A percentile compares a stretch with the other conserved stretches of the same genome.
Conservation (phyloP, 2,888 invertebrate genomes). For the Charanyca ferruginea region DNA sequence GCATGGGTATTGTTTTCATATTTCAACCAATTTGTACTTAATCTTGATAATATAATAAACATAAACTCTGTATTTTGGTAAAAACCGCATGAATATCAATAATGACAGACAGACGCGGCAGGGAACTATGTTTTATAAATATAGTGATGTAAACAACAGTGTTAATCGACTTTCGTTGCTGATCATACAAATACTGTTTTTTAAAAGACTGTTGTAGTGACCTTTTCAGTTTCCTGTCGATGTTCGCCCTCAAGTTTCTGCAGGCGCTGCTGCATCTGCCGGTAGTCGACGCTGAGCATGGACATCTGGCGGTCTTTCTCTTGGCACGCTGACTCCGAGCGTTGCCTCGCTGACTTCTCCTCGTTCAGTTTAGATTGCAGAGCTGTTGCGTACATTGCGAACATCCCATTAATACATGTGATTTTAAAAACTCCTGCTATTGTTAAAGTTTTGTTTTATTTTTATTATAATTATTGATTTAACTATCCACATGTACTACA, state of each 20-base stretch:
- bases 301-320: conserved; percentile 98
- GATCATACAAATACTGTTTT: not conserved
- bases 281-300: conserved; percentile 98
- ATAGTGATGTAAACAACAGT: too few species aligned
- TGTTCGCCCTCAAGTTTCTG: conserved; percentile 98
- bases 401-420: conserved; percentile 33
- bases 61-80: too few species aligned
- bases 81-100: too few species aligned
- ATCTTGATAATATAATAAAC: too few species aligned
- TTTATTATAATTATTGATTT: not conserved
- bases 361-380: conserved; percentile 97
- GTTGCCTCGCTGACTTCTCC: conserved; percentile 96
- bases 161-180: conserved; percentile 1
- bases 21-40: too few species aligned
- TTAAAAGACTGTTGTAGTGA: conserved; percentile 64
- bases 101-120: too few species aligned
- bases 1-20: too few species aligned
- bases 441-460: not conserved
- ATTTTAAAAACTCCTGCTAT: conserved; percentile 13
- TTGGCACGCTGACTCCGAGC: conserved; percentile 96
- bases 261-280: conserved; percentile 97
- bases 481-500: conserved; percentile 2
- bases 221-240: conserved; percentile 96
- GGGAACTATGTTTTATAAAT: too few species aligned
- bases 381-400: conserved; percentile 88